Percentiles rank a stretch among this genome's conserved stretches.
phyloP scores from a whole-genome alignment of 2,888 invertebrate species.

The Thymelicus lineola region DNA sequence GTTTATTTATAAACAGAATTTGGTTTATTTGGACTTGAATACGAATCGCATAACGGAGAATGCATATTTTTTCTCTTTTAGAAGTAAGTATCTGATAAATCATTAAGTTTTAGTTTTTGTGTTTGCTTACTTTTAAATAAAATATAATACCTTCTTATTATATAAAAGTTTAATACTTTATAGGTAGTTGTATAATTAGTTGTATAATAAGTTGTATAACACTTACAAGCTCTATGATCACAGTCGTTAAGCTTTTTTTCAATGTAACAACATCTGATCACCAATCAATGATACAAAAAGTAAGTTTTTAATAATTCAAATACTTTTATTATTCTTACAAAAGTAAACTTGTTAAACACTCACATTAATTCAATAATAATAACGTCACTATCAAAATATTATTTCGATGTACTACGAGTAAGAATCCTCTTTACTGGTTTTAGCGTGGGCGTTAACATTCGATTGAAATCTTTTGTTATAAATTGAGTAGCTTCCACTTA shows the following conservation, averaged over 20 bases:
- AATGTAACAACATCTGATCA: no score
- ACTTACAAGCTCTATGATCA: no score
- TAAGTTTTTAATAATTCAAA: no score
- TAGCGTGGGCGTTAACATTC: slow-evolving; percentile 2
- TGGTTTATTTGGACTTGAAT: slow-evolving; percentile 29
- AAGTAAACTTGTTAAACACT: neutral
- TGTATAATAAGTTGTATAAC: no score
- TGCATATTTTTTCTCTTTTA: neutral
- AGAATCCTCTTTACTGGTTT: neutral
- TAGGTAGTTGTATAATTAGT: no score
- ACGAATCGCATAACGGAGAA: slow-evolving; percentile 2
- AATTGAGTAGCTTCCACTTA: neutral
- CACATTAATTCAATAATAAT: neutral
- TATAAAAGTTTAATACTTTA: no score
- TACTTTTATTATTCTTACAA: neutral
- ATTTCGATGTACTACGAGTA: neutral
- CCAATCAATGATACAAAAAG: no score
- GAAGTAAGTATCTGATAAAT: neutral
- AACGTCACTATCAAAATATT: neutral
- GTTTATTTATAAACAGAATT: slow-evolving; percentile 39
- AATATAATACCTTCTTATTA: no score
- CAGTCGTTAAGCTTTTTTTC: no score
- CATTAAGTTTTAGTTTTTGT: no score
- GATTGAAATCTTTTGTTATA: neutral
- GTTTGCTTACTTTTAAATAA: no score